Evolutionary conservation across 2,797 vertebrate species (phyloP), one percentile per base, ranked within the genome.

Genomic region (Tadarida brasiliensis): DNA sequence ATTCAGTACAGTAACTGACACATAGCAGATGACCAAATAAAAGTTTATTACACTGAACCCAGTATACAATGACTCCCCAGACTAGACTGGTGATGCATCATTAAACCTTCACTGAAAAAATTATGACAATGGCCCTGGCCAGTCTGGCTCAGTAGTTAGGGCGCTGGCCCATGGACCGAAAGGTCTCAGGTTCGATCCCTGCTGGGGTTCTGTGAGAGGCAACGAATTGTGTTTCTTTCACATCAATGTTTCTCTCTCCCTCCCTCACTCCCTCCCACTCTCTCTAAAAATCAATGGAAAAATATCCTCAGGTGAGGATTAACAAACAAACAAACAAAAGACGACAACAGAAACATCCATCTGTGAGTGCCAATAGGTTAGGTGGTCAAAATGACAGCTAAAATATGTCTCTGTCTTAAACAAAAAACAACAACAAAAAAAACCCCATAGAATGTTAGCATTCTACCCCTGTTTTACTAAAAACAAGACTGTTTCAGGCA

Each of bases 1-100:
- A 78, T 54, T 77, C 65, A 77, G 65, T 30, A 73, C 19, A 35
- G 33, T 57, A 54, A n/a, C 80, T 73, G 65, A 84, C 68, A 78
- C 26, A 86, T 0, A 70, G 63, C 7, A 88, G 65, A 35, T 28
- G 78, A 19, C 80, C 26, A 77, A 90, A 94, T 77, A 39, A 63
- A 90, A 87, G 49, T 68, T 67, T 84, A 87, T 81, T 84, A 71
- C 91, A 73, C 22, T 78, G 56, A 88, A 80, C 4, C 67, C 67
- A 71, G 30, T 51, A 80, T n/a, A 63, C 19, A 88, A 57, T 51
- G 90, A 76, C 17, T 54, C 49, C 65, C 54, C 39, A 44, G 56
- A 54, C 12, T 57, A 35, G 57, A 63, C 0, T 59, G 68, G 2
- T 39, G 49, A 85, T 30, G 14, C 12, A 63, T 28, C 11, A 65